Evolutionary conservation across 2,888 invertebrate genomes (phyloP).

Genomic region (Mechanitis messenoides): DNA sequence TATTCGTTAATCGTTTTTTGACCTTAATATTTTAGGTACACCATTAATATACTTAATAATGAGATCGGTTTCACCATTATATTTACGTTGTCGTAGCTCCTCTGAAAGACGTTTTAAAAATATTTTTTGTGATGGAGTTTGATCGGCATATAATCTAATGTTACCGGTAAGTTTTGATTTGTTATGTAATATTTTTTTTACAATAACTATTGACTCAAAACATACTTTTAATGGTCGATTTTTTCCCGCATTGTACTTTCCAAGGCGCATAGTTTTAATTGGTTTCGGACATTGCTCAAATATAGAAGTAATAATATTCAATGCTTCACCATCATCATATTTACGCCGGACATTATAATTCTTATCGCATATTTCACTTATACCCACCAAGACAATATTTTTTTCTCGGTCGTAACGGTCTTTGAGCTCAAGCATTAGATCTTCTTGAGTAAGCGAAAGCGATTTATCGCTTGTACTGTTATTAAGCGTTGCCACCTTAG

Average conservation of each 20-base stretch:
- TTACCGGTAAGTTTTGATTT: slow-evolving; percentile 25
- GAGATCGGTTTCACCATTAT: slow-evolving; percentile 30
- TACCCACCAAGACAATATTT: slow-evolving; percentile 32
- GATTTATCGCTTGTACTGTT: slow-evolving; percentile 11
- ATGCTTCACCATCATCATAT: slow-evolving; percentile 23
- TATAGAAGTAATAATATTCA: slow-evolving; percentile 18
- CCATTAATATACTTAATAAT: slow-evolving; percentile 36
- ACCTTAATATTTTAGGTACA: slow-evolving; percentile 25
- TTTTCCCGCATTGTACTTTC: slow-evolving; percentile 29
- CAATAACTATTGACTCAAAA: slow-evolving; percentile 19
- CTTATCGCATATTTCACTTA: slow-evolving; percentile 26
- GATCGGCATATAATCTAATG: slow-evolving; percentile 31
- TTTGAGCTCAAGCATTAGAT: slow-evolving; percentile 30
- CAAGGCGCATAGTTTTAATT: slow-evolving; percentile 28
- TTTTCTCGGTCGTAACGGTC: slow-evolving; percentile 30
- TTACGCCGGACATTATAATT: slow-evolving; percentile 18
- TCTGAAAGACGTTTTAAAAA: slow-evolving; percentile 28
- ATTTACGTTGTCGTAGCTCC: slow-evolving; percentile 24
- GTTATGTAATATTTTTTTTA: slow-evolving; percentile 27
- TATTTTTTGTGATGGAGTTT: no score
- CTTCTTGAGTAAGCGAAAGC: slow-evolving; percentile 21
- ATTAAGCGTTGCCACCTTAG: no score
- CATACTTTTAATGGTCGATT: slow-evolving; percentile 30
- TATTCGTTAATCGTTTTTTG: slow-evolving; percentile 16
- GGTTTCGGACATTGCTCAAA: slow-evolving; percentile 26